Evolutionary conservation across 2,888 invertebrate genomes (phyloP).

Genomic region (Tribolium freemani): DNA sequence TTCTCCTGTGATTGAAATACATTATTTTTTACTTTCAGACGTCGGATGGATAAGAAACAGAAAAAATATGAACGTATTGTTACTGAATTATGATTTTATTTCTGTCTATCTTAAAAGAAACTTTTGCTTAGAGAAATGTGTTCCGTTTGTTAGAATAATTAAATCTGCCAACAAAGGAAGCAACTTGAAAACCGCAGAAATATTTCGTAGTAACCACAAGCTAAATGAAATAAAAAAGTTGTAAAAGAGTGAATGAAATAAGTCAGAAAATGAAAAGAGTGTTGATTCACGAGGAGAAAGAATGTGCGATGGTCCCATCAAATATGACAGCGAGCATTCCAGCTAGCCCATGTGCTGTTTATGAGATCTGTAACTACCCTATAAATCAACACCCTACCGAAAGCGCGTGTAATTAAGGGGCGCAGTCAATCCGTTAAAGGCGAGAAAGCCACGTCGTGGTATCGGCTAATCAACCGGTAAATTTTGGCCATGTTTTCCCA

Average conservation of each 20-base stretch:
- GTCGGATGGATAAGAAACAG: too few species aligned
- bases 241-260: neutral
- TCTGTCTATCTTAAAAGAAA: too few species aligned
- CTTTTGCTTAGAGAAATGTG: too few species aligned
- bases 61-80: too few species aligned
- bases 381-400: conserved; percentile 71
- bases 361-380: conserved; percentile 71
- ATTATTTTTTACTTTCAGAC: too few species aligned
- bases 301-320: conserved; percentile 66
- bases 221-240: neutral
- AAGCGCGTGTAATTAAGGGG: conserved; percentile 68
- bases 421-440: conserved; percentile 59
- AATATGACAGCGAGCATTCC: conserved; percentile 68
- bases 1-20: too few species aligned
- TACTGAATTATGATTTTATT: too few species aligned
- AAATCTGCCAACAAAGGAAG: neutral
- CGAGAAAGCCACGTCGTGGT: conserved; percentile 46
- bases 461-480: conserved; percentile 56
- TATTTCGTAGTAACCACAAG: neutral
- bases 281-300: conserved; percentile 62
- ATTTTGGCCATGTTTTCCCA: conserved; percentile 47
- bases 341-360: conserved; percentile 69
- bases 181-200: neutral
- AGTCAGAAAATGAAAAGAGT: conserved; percentile 51
- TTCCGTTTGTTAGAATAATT: neutral